Base-by-base conservation (phyloP, 23 tunicate genomes). In the Trididemnum clinides region DNA sequence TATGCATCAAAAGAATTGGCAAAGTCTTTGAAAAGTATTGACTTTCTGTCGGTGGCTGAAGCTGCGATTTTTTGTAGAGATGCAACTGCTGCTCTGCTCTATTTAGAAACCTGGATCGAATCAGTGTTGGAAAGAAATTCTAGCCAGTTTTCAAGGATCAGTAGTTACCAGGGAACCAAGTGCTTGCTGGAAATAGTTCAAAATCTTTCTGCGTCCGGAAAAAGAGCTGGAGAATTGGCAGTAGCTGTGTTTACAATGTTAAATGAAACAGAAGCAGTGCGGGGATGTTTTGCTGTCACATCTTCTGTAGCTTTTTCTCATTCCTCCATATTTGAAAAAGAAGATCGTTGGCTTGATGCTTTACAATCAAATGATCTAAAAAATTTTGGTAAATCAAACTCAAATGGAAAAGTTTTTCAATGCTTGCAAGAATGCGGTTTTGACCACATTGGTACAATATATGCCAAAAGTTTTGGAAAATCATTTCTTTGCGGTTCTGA, bases 401-500 rank as follows among this genome's bases (percentile, higher is more conserved):
- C n/a, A n/a, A 36, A 66, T 36, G 75, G 37, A 20, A 31, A 66
- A 23, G 75, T 66, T 6, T 31, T 66, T 6, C 36, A 15, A 10
- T 28, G 75, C 37, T 31, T 66, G 10, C 75, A 66, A 23, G 75
- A 66, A 31, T 66, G 75, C 31, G 75, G 75, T 6, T 66, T 66
- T 31, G 37, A 66, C 3, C 75, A 66, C 37, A 20, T 66, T 2
- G 31, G 75, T 31, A 6, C 30, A 28, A 37, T 66, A 4, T 66
- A 66, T 31, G 75, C 75, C 7, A 20, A n/a, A n/a, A n/a, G n/a
- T n/a, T n/a, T n/a, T n/a, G n/a, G n/a, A n/a, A n/a, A n/a, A n/a
- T n/a, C n/a, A n/a, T n/a, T n/a, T n/a, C n/a, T n/a, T n/a, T n/a
- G n/a, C n/a, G n/a, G n/a, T 7, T 44, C 10, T 10, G 54, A 44